Percentiles rank a stretch among this genome's conserved stretches.
Conservation (phyloP, 2,113 vertebrate genomes). For the Eurypyga helias region DNA sequence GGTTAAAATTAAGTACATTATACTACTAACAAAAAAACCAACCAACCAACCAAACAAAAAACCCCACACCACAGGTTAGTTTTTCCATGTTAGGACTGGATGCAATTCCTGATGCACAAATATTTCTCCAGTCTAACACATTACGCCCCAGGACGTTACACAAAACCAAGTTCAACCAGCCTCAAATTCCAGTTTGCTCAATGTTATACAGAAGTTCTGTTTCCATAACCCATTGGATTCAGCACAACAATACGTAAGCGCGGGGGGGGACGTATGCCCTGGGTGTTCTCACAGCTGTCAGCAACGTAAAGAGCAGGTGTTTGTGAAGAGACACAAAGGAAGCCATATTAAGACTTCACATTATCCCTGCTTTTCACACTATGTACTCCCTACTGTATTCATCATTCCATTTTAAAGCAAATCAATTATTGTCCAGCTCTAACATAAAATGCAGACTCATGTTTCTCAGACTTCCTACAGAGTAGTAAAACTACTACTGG, state of each 20-base stretch:
- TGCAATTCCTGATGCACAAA: not conserved
- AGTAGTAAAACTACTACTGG: not conserved
- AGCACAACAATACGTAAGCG: not conserved
- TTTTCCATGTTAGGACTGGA: not conserved
- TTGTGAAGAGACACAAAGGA: not conserved
- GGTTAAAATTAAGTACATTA: not conserved
- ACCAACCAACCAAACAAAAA: no score
- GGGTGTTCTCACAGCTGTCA: not conserved
- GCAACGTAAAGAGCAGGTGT: not conserved
- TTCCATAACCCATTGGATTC: not conserved
- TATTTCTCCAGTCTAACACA: not conserved
- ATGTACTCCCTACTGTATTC: not conserved
- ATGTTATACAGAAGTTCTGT: not conserved
- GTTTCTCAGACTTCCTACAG: not conserved
- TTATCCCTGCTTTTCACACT: not conserved
- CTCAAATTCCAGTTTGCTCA: not conserved
- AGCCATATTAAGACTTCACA: not conserved
- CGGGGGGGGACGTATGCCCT: rapidly evolving
- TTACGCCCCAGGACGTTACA: not conserved
- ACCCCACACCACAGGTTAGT: not conserved
- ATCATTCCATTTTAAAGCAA: not conserved
- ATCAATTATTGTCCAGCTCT: not conserved
- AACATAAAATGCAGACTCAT: not conserved
- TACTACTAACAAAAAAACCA: not conserved
- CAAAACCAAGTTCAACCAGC: not conserved